These are phyloP conservation scores for Champsocephalus gunnari DNA, from an alignment of 2,797 vertebrate genomes.

Conservation along the genomic window DNA sequence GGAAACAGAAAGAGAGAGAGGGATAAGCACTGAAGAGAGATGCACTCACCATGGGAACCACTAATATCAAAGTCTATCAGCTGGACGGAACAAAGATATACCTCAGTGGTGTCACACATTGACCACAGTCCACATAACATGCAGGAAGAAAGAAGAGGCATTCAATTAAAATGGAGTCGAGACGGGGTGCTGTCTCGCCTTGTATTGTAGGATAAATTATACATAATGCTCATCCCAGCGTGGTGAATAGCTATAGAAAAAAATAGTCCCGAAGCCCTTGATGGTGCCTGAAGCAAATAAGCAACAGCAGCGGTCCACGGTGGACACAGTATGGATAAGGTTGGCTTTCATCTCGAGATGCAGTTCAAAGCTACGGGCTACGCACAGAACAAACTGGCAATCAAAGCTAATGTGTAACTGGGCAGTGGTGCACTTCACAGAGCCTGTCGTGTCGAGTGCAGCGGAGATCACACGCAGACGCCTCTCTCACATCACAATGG, in stretches of 20 bases:
- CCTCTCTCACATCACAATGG: slow-evolving; percentile 71
- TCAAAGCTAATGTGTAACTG: slow-evolving; percentile 83
- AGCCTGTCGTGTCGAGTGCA: slow-evolving; percentile 67
- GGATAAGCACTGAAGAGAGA: slow-evolving; percentile 37
- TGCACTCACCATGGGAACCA: slow-evolving; percentile 43
- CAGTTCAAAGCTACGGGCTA: slow-evolving; percentile 76
- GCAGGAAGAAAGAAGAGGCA: slow-evolving; percentile 44
- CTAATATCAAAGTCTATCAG: slow-evolving; percentile 71
- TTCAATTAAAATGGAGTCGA: slow-evolving; percentile 71
- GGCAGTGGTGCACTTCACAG: slow-evolving; percentile 80
- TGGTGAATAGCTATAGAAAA: slow-evolving; percentile 65
- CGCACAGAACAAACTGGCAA: slow-evolving; percentile 82
- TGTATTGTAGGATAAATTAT: slow-evolving; percentile 82
- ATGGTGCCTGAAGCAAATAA: slow-evolving; percentile 79
- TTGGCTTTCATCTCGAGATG: slow-evolving; percentile 83
- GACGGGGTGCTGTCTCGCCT: slow-evolving; percentile 60
- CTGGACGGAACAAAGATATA: slow-evolving; percentile 71
- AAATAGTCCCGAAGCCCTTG: slow-evolving; percentile 66
- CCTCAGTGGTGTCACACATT: slow-evolving; percentile 47
- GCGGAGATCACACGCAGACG: slow-evolving; percentile 75
- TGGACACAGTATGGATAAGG: slow-evolving; percentile 79
- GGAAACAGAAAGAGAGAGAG: slow-evolving; percentile 18
- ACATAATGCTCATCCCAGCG: slow-evolving; percentile 75
- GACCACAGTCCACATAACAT: slow-evolving; percentile 64
- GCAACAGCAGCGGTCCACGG: slow-evolving; percentile 67